These are phyloP conservation scores for Ochropleura plecta DNA, from an alignment of 2,888 invertebrate genomes.

Conservation along the genomic window DNA sequence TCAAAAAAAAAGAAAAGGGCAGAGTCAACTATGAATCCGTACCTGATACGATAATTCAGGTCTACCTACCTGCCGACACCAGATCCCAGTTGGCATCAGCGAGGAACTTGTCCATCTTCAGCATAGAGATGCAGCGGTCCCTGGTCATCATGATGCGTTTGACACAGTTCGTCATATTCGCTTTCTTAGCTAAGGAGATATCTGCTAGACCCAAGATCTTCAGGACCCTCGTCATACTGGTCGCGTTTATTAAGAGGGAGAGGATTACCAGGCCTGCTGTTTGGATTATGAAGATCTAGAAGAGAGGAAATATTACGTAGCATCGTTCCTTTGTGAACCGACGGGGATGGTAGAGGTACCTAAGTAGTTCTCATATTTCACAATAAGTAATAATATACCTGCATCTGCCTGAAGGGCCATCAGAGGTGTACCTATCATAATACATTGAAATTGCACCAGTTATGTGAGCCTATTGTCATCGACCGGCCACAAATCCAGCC, in stretches of 20 bases:
- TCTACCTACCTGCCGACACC: conserved; percentile 83
- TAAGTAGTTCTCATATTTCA: no score
- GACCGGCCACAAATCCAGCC: no score
- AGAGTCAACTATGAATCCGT: no score
- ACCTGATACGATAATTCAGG: no score
- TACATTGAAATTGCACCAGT: no score
- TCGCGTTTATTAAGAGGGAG: conserved; percentile 90
- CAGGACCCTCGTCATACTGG: conserved; percentile 88
- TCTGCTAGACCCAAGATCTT: conserved; percentile 88
- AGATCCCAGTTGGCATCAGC: conserved; percentile 92
- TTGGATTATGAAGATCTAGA: conserved; percentile 89
- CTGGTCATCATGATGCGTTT: conserved; percentile 86
- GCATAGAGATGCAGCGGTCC: conserved; percentile 88
- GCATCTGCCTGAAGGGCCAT: no score
- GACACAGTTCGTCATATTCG: conserved; percentile 90
- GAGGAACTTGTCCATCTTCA: conserved; percentile 92
- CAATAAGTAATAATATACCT: no score
- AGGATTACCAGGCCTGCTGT: conserved; percentile 90
- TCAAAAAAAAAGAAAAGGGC: no score
- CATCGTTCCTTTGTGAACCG: background rate
- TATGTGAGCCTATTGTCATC: no score
- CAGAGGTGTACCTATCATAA: no score
- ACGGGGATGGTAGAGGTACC: no score
- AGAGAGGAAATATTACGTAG: background rate
- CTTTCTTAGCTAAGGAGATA: conserved; percentile 88